Evolutionary conservation across 1,140 invertebrate species (phyloP).

Genomic region (Cyclargus thomasi): DNA sequence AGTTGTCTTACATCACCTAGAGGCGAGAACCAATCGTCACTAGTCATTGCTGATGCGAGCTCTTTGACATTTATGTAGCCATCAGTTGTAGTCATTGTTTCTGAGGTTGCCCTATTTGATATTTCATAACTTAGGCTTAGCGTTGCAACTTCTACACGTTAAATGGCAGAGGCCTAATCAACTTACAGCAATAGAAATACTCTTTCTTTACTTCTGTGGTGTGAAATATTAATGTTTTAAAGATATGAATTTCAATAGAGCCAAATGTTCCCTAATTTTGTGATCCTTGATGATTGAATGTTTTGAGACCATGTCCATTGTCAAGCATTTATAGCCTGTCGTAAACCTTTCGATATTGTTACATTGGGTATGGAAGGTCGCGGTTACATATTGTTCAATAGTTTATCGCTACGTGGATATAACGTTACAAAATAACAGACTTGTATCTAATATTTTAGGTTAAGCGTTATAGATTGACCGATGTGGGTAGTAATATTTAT

Average conservation of each 20-base stretch:
- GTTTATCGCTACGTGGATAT: background rate
- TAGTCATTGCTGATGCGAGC: background rate
- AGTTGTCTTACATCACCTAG: background rate
- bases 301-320: background rate
- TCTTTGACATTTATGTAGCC: background rate
- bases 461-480: background rate
- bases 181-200: too few relatives aligned
- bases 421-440: background rate
- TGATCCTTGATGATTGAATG: too few relatives aligned
- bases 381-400: conserved; percentile 1
- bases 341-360: background rate
- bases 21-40: background rate
- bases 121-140: background rate
- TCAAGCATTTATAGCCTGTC: background rate
- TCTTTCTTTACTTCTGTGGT: too few relatives aligned
- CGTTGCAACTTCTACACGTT: background rate
- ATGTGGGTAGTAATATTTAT: background rate
- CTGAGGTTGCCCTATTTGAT: background rate
- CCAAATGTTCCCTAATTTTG: too few relatives aligned
- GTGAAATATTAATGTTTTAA: too few relatives aligned
- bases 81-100: background rate
- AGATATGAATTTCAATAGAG: too few relatives aligned
- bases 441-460: background rate
- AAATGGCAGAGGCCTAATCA: background rate
- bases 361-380: background rate